Percentiles rank a stretch among this genome's conserved stretches.
phyloP scores from a whole-genome alignment of 2,888 invertebrate species.

The Siphlonurus alternatus region DNA sequence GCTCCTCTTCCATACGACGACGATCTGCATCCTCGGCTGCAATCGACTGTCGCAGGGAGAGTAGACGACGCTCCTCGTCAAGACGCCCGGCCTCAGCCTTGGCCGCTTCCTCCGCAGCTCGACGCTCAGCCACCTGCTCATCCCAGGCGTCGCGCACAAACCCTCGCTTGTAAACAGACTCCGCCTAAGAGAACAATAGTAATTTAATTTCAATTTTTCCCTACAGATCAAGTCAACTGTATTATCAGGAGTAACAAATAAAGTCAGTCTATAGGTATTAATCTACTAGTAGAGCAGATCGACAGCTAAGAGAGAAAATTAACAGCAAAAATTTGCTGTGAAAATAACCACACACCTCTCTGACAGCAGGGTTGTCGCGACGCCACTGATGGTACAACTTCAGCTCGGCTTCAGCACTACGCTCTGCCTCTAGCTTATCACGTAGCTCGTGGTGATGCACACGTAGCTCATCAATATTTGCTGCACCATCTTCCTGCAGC shows the following conservation, averaged over 20 bases:
- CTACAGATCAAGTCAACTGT: too few species aligned
- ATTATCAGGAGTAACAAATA: too few species aligned
- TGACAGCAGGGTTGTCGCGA: conserved; percentile 9
- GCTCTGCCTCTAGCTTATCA: conserved; percentile 8
- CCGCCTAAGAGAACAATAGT: conserved; percentile 9
- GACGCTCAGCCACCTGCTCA: conserved; percentile 12
- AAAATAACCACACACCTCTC: too few species aligned
- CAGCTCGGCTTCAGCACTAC: conserved; percentile 11
- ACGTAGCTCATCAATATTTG: background rate
- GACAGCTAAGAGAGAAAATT: too few species aligned
- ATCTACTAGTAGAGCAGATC: too few species aligned
- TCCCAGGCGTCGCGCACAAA: conserved; percentile 13
- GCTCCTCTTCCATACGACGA: background rate
- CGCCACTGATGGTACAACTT: conserved; percentile 12
- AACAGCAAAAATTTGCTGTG: too few species aligned
- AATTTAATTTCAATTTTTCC: too few species aligned
- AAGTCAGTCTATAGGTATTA: too few species aligned
- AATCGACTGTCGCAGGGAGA: background rate
- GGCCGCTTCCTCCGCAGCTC: conserved; percentile 8
- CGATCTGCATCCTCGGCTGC: background rate
- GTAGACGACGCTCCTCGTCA: background rate
- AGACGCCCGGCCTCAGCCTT: conserved; percentile 1
- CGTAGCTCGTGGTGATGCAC: conserved; percentile 9
- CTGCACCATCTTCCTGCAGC: background rate
- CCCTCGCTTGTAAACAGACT: conserved; percentile 8